Conservation (phyloP, 2,797 vertebrate genomes). For the Ispidina lecontei region DNA sequence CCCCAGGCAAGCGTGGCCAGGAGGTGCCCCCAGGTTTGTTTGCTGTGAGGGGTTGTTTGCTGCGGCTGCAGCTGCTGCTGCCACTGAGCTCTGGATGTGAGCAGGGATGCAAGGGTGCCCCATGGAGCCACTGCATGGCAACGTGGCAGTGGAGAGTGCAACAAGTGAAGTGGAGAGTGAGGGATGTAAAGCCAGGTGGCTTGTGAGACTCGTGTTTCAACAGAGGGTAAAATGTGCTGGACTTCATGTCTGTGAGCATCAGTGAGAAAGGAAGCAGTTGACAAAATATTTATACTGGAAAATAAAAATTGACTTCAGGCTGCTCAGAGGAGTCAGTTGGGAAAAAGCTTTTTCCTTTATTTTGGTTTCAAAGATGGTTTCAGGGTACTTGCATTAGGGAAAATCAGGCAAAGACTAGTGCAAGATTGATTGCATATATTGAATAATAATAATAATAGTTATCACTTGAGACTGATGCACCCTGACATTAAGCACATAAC, state of each 20-base stretch:
- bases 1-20: not conserved
- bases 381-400: not conserved
- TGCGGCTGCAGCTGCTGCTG: not conserved
- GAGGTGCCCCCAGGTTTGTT: not conserved
- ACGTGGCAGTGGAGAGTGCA: not conserved
- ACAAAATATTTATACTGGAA: constrained; percentile 2
- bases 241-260: not conserved
- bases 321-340: not conserved
- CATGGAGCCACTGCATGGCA: not conserved
- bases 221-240: not conserved
- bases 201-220: not conserved
- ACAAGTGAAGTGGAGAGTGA: not conserved
- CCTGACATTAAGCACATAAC: not conserved
- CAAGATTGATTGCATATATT: not conserved
- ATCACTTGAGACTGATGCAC: not conserved
- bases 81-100: not conserved
- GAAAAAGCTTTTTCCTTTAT: not conserved
- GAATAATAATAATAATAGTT: not conserved
- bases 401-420: not conserved
- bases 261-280: not conserved
- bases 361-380: not conserved
- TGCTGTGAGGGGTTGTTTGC: not conserved
- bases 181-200: not conserved
- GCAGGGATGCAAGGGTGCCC: fast-evolving
- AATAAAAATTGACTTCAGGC: not conserved